Conservation (phyloP, 1,140 invertebrate species). For the Sipha flava region DNA sequence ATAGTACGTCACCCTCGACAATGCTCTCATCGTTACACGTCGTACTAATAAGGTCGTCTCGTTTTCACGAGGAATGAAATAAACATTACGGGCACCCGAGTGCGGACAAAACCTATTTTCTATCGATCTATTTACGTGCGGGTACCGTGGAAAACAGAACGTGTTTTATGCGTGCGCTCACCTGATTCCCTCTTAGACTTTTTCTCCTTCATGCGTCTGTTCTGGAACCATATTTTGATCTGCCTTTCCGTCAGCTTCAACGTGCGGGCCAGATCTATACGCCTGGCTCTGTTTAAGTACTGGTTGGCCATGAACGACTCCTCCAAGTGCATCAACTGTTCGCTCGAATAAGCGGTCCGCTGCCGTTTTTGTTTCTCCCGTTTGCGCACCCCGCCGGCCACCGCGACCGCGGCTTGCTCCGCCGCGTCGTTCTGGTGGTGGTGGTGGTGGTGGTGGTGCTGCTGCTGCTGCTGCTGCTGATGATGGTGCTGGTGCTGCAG, state of each 20-base stretch:
- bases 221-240: conserved; percentile 99
- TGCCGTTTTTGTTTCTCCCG: conserved; percentile 27
- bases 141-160: too few species aligned
- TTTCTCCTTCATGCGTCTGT: conserved; percentile 82
- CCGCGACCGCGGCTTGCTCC: background rate
- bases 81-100: too few species aligned
- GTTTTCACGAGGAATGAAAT: too few species aligned
- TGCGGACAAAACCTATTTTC: too few species aligned
- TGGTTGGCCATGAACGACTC: conserved; percentile 99
- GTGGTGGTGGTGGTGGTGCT: background rate
- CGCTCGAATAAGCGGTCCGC: conserved; percentile 73
- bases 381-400: background rate
- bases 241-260: conserved; percentile 91
- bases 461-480: background rate
- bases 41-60: too few species aligned
- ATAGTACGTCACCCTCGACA: too few species aligned
- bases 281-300: conserved; percentile 90
- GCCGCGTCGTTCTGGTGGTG: background rate
- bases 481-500: background rate
- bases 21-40: too few species aligned
- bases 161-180: too few species aligned
- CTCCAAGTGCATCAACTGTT: conserved; percentile 92
- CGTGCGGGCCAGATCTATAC: conserved; percentile 95
- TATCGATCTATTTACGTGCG: too few species aligned
- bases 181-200: conserved; percentile 46